Base-by-base conservation (phyloP, 2,888 invertebrate genomes). In the Idaea straminata region DNA sequence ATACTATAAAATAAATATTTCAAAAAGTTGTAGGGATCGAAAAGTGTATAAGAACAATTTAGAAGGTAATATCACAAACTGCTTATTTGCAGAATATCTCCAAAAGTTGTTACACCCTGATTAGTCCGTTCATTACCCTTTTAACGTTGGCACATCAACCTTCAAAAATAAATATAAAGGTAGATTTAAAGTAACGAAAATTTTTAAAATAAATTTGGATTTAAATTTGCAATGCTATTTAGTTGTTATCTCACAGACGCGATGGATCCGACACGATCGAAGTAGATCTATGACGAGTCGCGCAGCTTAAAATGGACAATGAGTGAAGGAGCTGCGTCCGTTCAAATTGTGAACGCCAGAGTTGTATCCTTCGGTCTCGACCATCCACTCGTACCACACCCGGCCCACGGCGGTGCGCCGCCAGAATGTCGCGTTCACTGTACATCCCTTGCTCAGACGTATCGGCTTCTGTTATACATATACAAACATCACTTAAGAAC, bases 71-170 rank as follows among this genome's bases (percentile, higher is more conserved):
- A 59, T 59, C 59, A 59, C 59, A 59, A 59, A 16, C 34, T 16
- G 25, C 16, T 34, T 10, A 34, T 25, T 34, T 34, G 59, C 10
- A 59, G 59, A 59, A 59, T 10, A 2, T 25, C 5, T 59, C 25
- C 59, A 59, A 59, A 59, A 59, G 34, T 59, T 34, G 34, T 59
- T 59, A 25, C 59, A 59, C 59, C 59, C 59, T 59, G 59, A 59
- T 59, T 59, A 34, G 59, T 59, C 59, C 59, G 59, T 34, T 59
- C 59, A 59, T 59, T 59, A 59, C 59, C 59, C 59, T 59, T 59
- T 59, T 15, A 59, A 59, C 34, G 25, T 59, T 34, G 59, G 59
- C 34, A 59, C 59, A 25, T 25, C 25, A 59, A 59, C 34, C 59
- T 59, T 59, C 25, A 59, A 59, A 59, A 58, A 16, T 58, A 58